Base-by-base conservation (phyloP, 2,113 vertebrate genomes). In the Spea bombifrons region DNA sequence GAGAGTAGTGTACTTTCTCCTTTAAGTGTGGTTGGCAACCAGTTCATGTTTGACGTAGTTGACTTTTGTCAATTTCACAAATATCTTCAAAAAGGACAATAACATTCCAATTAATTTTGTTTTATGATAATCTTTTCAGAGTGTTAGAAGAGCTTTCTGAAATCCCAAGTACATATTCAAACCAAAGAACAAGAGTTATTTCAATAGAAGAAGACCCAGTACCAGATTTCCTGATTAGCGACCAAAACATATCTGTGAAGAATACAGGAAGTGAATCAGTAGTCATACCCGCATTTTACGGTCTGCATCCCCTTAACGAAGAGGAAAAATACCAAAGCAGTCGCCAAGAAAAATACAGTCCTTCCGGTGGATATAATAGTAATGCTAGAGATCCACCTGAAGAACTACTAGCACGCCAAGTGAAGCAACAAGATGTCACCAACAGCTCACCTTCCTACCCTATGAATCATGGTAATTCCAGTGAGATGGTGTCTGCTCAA, bases 181-280 rank as follows among this genome's bases (percentile, higher is more conserved):
- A 57, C 66, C 0, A 53, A 68, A 71, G 1, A 0, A 13, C 0
- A 2, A 78, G 81, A 79, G 75, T 0, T 0, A 86, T 83, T 55
- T 84, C 83, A 0, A 5, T 3, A 7, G 85, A 88, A 68, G 85
- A 88, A 17, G 86, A 88, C 0, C 81, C 85, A 3, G 84, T 84
- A 52, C 57, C 81, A 43, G 83, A 84, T 43, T 7, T 52, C 9
- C 44, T 84, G 76, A 76, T 82, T 66, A 73, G 68, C 46, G 73
- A 81, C 78, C 8, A n/a, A 43, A 76, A 57, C 46, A 3, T 68
- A 59, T 66, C 47, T 68, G 55, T 13, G 4, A 59, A 59, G 55
- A 59, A 4, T 12, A 10, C 55, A 59, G 55, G 4, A 59, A 12
- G 55, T 4, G 12, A 59, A 59, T 13, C 10, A 59, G 12, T 4